Evolutionary conservation across 2,113 vertebrate genomes (phyloP).

Genomic region (Budorcas taxicolor): DNA sequence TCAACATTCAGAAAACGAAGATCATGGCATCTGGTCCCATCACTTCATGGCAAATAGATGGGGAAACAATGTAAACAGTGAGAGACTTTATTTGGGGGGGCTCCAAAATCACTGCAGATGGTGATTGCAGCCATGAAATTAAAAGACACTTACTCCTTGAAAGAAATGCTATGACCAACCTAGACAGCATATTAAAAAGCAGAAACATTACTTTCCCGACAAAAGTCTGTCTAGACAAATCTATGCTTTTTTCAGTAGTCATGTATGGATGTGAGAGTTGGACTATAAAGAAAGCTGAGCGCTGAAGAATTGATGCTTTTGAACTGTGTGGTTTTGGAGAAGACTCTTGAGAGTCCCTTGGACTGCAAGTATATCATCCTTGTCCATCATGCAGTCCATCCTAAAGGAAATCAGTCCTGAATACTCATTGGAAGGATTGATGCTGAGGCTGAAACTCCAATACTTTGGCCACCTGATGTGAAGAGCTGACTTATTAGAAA

Average conservation of each 20-base stretch:
- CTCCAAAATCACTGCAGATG: not conserved
- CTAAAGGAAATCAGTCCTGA: too few species aligned
- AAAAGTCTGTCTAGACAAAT: not conserved
- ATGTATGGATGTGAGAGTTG: too few species aligned
- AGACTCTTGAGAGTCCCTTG: too few species aligned
- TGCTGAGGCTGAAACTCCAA: too few species aligned
- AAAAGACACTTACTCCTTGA: not conserved
- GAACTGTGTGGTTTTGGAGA: too few species aligned
- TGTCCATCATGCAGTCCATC: too few species aligned
- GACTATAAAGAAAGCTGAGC: too few species aligned
- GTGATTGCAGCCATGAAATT: not conserved
- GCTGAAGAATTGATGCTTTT: too few species aligned
- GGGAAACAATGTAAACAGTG: not conserved
- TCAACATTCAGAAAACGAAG: not conserved
- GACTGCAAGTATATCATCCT: too few species aligned
- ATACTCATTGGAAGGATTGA: too few species aligned
- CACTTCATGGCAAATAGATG: not conserved
- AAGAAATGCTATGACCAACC: not conserved
- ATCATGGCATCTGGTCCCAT: not conserved
- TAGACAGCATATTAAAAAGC: not conserved
- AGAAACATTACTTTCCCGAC: not conserved
- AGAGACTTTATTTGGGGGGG: not conserved
- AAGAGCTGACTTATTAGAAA: too few species aligned
- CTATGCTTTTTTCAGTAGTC: not conserved
- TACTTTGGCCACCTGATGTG: too few species aligned